These are phyloP conservation scores for Aphaenogaster floridana DNA, from an alignment of 1,140 invertebrate genomes.

Conservation along the genomic window DNA sequence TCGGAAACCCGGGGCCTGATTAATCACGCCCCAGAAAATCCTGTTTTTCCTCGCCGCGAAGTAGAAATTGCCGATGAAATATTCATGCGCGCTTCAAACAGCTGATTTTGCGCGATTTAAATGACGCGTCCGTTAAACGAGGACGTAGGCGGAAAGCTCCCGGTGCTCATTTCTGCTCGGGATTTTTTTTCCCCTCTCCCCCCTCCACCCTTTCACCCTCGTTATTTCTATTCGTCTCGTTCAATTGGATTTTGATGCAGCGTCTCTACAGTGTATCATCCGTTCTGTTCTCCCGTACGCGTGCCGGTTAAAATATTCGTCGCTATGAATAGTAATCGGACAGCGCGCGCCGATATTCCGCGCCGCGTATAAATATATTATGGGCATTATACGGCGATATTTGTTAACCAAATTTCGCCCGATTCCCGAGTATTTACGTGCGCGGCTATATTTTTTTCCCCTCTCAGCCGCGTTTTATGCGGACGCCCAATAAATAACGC, in stretches of 20 bases:
- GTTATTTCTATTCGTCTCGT: conserved; percentile 56
- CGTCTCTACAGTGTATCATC: conserved; percentile 28
- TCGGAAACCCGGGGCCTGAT: conserved; percentile 59
- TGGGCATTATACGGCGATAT: conserved; percentile 54
- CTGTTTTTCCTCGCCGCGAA: conserved; percentile 56
- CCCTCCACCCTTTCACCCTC: not conserved
- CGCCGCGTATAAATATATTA: conserved; percentile 52
- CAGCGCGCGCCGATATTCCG: conserved; percentile 46
- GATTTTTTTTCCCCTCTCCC: not conserved
- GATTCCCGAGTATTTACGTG: conserved; percentile 49
- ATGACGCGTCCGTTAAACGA: conserved; percentile 33
- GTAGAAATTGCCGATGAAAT: conserved; percentile 63
- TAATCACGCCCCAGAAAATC: conserved; percentile 62
- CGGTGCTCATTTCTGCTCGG: conserved; percentile 20
- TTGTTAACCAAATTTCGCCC: conserved; percentile 55
- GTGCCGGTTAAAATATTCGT: conserved; percentile 57
- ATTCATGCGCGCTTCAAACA: conserved; percentile 57
- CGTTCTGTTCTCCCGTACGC: not conserved
- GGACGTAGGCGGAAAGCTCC: not conserved
- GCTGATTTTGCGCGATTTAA: conserved; percentile 61
- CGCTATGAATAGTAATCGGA: conserved; percentile 58
- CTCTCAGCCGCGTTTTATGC: conserved; percentile 2
- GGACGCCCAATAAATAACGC: conserved; percentile 47
- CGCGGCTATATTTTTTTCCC: not conserved
- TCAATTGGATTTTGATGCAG: conserved; percentile 54